Conservation (phyloP, 2,888 invertebrate species). For the Brachycybe producta region DNA sequence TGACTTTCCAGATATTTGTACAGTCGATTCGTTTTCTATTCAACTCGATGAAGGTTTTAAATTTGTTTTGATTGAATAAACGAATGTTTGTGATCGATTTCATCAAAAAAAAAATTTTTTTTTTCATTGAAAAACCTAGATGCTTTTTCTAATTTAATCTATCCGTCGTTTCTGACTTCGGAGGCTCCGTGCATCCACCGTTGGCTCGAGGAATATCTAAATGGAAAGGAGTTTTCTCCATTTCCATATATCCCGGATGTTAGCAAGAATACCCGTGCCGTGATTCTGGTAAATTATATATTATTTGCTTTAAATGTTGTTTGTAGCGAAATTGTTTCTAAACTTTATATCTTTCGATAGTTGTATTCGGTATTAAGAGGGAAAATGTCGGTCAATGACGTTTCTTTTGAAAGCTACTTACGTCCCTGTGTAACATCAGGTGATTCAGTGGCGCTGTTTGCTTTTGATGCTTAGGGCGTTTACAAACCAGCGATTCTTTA, state of each 20-base stretch:
- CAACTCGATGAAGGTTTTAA: conserved; percentile 40
- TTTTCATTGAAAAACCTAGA: conserved; percentile 23
- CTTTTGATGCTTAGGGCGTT: no score
- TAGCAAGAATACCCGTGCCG: conserved; percentile 55
- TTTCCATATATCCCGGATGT: conserved; percentile 62
- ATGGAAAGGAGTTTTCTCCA: conserved; percentile 40
- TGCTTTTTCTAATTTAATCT: conserved; percentile 28
- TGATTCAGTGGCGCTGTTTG: no score
- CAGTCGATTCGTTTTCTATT: conserved; percentile 17
- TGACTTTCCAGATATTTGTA: conserved; percentile 58
- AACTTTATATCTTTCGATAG: no score
- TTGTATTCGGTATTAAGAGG: conserved; percentile 13
- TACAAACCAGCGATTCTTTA: no score
- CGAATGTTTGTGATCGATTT: conserved; percentile 13
- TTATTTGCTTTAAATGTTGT: conserved; percentile 4
- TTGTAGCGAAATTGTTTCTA: no score
- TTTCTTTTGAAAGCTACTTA: not conserved
- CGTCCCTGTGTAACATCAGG: not conserved
- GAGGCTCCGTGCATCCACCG: conserved; percentile 58
- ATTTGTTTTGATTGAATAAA: conserved; percentile 12
- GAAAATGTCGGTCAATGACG: not conserved
- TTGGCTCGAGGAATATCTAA: conserved; percentile 53
- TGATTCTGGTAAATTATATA: conserved; percentile 50
- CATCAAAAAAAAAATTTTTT: not conserved
- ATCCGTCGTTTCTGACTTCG: conserved; percentile 46